phyloP scores from a whole-genome alignment of 2,113 vertebrate genomes.

The Terrapene triunguis region DNA sequence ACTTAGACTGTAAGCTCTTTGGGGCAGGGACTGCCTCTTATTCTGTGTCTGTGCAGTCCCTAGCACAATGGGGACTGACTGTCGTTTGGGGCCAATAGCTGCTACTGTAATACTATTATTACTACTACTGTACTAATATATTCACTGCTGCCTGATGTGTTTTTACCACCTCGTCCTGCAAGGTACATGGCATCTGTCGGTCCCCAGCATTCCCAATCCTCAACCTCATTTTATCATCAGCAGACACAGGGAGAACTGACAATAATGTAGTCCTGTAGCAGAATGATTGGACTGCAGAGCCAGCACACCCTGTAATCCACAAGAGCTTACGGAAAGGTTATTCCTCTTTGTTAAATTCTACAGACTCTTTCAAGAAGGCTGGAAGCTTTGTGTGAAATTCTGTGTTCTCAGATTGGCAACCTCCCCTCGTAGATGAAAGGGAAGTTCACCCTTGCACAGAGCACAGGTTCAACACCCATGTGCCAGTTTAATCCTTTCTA shows the following conservation, averaged over 20 bases:
- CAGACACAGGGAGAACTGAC: neutral
- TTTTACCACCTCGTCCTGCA: conserved; percentile 15
- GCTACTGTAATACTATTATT: neutral
- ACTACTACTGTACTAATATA: neutral
- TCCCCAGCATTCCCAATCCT: conserved; percentile 10
- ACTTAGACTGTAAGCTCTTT: neutral
- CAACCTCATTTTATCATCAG: neutral
- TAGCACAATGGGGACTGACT: neutral
- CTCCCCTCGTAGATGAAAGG: neutral
- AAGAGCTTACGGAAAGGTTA: neutral
- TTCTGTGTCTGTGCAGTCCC: neutral
- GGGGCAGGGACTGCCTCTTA: neutral
- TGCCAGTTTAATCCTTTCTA: neutral
- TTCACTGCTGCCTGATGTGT: neutral
- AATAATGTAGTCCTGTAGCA: neutral
- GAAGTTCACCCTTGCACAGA: neutral
- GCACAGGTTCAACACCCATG: neutral
- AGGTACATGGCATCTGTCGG: neutral
- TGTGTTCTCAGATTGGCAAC: neutral
- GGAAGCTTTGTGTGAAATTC: neutral
- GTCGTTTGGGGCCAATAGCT: conserved; percentile 16
- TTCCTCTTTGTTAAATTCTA: neutral
- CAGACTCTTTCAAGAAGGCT: neutral
- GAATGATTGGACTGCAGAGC: neutral
- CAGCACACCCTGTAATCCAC: neutral